Percentiles rank a stretch among this genome's conserved stretches.
Conservation (phyloP, 2,797 vertebrate species). For the Pelobates cultripes region DNA sequence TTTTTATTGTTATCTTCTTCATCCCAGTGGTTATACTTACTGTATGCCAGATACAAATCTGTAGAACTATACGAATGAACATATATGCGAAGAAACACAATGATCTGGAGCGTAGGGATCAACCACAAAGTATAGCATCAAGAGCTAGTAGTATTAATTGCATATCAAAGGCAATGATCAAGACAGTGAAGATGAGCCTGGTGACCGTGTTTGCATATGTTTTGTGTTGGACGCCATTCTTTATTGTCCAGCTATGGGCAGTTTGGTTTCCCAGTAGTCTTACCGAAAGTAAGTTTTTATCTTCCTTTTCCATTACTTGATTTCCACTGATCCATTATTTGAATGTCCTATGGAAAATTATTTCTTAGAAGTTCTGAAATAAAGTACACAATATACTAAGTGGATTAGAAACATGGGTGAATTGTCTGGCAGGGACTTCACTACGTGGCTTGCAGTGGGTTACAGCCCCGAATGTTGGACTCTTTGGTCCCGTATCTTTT, state of each 20-base stretch:
- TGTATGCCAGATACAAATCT: slow-evolving; percentile 67
- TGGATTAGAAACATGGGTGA: no score
- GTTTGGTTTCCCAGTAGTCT: slow-evolving; percentile 67
- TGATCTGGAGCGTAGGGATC: slow-evolving; percentile 55
- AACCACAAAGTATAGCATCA: slow-evolving; percentile 58
- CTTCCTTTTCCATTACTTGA: not conserved
- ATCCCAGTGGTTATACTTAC: slow-evolving; percentile 63
- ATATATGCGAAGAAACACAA: slow-evolving; percentile 62
- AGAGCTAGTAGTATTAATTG: slow-evolving; percentile 63
- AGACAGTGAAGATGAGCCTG: slow-evolving; percentile 73
- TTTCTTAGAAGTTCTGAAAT: no score
- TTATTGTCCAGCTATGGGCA: slow-evolving; percentile 70
- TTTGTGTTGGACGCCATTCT: slow-evolving; percentile 73
- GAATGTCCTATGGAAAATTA: not conserved
- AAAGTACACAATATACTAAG: no score
- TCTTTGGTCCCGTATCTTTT: no score
- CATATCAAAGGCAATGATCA: slow-evolving; percentile 73
- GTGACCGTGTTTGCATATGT: slow-evolving; percentile 68
- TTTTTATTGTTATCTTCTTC: slow-evolving; percentile 69
- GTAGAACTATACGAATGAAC: slow-evolving; percentile 65
- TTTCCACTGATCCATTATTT: not conserved
- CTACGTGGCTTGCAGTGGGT: no score
- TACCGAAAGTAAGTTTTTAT: slow-evolving; percentile 66
- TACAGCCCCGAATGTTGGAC: no score
- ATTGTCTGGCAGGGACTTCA: no score